phyloP scores from a whole-genome alignment of 2,797 vertebrate genomes.

The Eulemur albifrons region DNA sequence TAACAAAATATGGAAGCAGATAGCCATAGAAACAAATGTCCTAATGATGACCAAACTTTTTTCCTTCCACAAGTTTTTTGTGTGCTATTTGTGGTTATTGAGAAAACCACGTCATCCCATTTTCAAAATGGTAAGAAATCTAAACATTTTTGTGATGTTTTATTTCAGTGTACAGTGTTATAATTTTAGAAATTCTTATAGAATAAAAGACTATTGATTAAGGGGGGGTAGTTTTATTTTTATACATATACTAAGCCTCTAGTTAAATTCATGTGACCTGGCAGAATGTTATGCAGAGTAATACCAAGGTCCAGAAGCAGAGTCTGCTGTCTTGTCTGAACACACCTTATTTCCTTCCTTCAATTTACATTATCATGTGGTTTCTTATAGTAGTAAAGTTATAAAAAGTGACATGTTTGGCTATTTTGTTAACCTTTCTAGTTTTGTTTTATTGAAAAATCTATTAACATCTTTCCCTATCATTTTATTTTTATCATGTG shows the following conservation, averaged over 20 bases:
- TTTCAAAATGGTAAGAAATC: slow-evolving; percentile 8
- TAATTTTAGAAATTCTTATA: background rate
- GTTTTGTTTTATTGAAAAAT: background rate
- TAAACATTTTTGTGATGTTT: background rate
- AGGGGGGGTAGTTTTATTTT: slow-evolving; percentile 13
- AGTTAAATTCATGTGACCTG: background rate
- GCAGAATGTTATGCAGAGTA: background rate
- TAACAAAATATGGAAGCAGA: background rate
- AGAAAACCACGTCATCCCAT: background rate
- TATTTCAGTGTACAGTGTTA: background rate
- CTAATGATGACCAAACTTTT: background rate
- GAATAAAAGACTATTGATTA: background rate
- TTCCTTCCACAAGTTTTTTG: slow-evolving; percentile 17
- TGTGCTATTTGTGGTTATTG: background rate
- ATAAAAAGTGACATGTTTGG: background rate
- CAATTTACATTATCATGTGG: background rate
- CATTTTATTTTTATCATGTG: background rate
- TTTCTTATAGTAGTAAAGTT: background rate
- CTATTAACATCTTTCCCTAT: background rate
- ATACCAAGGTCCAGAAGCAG: background rate
- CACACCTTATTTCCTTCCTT: background rate
- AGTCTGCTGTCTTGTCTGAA: background rate
- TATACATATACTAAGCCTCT: background rate
- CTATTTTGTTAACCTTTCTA: background rate
- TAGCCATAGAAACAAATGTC: background rate